Percentiles rank a stretch among this genome's conserved stretches.
These are phyloP conservation scores for Cephus sareptanus DNA, from an alignment of 2,888 invertebrate species.

Conservation along the genomic window DNA sequence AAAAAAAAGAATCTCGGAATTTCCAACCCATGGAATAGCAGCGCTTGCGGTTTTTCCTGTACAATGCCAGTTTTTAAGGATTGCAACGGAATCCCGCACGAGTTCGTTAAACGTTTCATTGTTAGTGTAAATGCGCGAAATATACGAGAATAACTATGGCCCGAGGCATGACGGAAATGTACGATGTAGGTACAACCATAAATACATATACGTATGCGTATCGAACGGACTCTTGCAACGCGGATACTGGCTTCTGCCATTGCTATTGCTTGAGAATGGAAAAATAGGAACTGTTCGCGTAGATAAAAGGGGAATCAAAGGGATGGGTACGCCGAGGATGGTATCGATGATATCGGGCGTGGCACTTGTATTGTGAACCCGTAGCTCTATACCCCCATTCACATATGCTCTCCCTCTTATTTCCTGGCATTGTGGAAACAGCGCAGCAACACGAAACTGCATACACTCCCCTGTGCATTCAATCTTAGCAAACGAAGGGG, in stretches of 20 bases:
- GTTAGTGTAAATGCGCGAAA: conserved; percentile 20
- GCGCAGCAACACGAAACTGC: conserved; percentile 35
- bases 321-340: conserved; percentile 21
- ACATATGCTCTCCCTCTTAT: conserved; percentile 35
- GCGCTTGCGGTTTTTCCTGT: conserved; percentile 14
- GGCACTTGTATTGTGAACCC: conserved; percentile 34
- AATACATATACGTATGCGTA: background rate
- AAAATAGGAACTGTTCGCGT: background rate
- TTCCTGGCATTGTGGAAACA: conserved; percentile 18
- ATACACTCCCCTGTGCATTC: conserved; percentile 12
- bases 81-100: conserved; percentile 20
- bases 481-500: background rate
- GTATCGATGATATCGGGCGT: conserved; percentile 38
- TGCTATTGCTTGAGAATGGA: background rate
- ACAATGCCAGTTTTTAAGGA: conserved; percentile 22
- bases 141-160: background rate
- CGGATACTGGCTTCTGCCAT: background rate
- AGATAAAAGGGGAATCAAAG: conserved; percentile 7
- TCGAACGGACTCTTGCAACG: background rate
- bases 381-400: conserved; percentile 10
- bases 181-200: background rate
- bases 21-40: conserved; percentile 25
- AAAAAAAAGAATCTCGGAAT: conserved; percentile 14
- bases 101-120: conserved; percentile 40
- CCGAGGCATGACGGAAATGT: background rate